Conservation (phyloP, 1,140 invertebrate species). For the Muscidifurax raptorellus region DNA sequence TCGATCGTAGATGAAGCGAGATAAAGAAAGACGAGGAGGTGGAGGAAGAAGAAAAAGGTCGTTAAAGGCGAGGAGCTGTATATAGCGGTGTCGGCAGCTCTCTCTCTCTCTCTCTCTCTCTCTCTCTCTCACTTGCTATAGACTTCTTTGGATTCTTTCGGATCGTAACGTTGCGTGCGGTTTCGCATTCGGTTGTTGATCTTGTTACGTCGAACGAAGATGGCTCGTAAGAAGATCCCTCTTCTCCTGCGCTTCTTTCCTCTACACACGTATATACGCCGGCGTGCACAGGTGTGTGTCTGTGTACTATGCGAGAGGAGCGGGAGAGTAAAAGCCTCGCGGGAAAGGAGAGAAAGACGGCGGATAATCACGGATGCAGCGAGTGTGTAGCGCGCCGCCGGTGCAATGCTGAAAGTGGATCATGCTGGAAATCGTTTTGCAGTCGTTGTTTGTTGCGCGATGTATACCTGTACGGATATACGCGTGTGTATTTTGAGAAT, state of each 20-base stretch:
- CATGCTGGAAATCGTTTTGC: neutral
- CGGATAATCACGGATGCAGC: neutral
- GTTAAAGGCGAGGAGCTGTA: slow-evolving; percentile 50
- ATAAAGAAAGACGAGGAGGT: slow-evolving; percentile 56
- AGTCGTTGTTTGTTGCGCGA: neutral
- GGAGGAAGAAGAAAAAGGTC: slow-evolving; percentile 39
- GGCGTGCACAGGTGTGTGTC: neutral
- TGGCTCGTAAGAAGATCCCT: slow-evolving; percentile 26
- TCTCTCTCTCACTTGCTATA: neutral
- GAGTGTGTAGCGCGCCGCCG: too few relatives aligned
- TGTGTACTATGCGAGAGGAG: too few relatives aligned
- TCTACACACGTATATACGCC: neutral
- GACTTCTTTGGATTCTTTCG: slow-evolving; percentile 53
- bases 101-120: neutral
- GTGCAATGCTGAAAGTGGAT: neutral
- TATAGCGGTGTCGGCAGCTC: neutral
- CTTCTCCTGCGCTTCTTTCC: neutral
- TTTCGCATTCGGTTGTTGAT: slow-evolving; percentile 58
- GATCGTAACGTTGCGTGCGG: slow-evolving; percentile 56
- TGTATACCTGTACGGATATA: too few relatives aligned
- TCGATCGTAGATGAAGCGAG: slow-evolving; percentile 56
- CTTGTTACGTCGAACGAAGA: slow-evolving; percentile 42
- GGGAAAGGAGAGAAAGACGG: slow-evolving; percentile 46
- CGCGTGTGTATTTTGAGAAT: too few relatives aligned
- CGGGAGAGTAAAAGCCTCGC: neutral